A percentile compares a stretch with the other conserved stretches of the same genome.
Evolutionary conservation across 2,113 vertebrate genomes (phyloP).

Genomic region (Marcusenius ussheri): DNA sequence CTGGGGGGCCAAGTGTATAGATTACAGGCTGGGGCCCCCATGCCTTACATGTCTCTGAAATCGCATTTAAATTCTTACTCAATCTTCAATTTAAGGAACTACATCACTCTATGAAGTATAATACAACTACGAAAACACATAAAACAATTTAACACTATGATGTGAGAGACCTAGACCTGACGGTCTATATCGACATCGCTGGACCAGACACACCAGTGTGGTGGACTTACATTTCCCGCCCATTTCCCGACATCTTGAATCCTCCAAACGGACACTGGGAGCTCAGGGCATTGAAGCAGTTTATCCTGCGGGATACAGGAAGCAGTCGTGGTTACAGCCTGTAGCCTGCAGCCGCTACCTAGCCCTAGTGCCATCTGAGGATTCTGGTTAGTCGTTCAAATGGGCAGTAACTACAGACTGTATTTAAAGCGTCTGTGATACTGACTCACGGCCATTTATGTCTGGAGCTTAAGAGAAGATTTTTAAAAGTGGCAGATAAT

Average conservation of each 20-base stretch:
- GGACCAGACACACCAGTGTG: not conserved
- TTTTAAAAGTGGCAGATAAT: not conserved
- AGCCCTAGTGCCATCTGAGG: slow-evolving; percentile 14
- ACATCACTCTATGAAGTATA: not conserved
- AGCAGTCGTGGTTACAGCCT: slow-evolving; percentile 41
- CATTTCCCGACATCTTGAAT: slow-evolving; percentile 99
- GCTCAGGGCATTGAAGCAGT: slow-evolving; percentile 97
- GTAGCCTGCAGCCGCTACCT: not conserved
- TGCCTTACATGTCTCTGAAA: not conserved
- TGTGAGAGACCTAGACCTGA: not conserved
- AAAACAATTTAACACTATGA: slow-evolving; percentile 7
- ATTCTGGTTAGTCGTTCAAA: not conserved
- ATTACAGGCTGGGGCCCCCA: not conserved
- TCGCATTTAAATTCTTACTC: not conserved
- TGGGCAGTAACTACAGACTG: not conserved
- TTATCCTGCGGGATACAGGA: slow-evolving; percentile 78
- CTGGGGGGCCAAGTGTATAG: not conserved
- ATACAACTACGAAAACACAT: not conserved
- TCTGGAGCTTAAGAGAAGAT: not conserved
- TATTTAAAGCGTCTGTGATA: not conserved
- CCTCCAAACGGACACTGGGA: slow-evolving; percentile 97
- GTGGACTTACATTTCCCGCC: slow-evolving; percentile 94
- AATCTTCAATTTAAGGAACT: not conserved
- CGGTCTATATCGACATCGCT: not conserved
- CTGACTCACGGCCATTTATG: not conserved